A percentile compares a stretch with the other conserved stretches of the same genome.
Evolutionary conservation across 2,888 invertebrate genomes (phyloP).

Genomic region (Netelia fuscicornis): DNA sequence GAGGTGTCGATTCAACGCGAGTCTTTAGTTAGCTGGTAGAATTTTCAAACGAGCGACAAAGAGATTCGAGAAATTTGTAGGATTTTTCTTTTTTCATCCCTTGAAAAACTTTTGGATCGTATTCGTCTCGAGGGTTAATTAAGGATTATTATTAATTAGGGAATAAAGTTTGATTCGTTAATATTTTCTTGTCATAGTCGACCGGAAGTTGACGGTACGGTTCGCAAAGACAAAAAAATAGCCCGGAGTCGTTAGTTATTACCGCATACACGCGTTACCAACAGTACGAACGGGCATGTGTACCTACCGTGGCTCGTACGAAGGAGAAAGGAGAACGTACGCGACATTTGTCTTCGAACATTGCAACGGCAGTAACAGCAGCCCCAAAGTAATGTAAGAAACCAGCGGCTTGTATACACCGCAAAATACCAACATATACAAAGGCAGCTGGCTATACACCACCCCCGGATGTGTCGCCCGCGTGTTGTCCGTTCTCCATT

Average conservation of each 20-base stretch:
- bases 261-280: too few species aligned
- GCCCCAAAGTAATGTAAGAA: constrained; percentile 38
- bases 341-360: constrained; percentile 66
- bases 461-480: constrained; percentile 76
- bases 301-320: not conserved
- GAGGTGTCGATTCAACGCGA: not conserved
- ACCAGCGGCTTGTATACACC: constrained; percentile 15
- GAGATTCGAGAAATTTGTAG: too few species aligned
- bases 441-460: constrained; percentile 72
- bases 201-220: not conserved
- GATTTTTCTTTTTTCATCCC: too few species aligned
- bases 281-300: too few species aligned
- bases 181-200: not conserved
- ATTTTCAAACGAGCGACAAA: too few species aligned
- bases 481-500: constrained; percentile 66
- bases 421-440: constrained; percentile 37
- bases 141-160: not conserved
- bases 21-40: not conserved
- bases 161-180: not conserved
- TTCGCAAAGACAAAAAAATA: not conserved
- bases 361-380: constrained; percentile 49
- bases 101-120: too few species aligned
- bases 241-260: too few species aligned
- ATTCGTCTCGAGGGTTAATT: not conserved
- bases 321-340: constrained; percentile 62